These are phyloP conservation scores for Tichodroma muraria DNA, from an alignment of 2,113 vertebrate genomes.

Conservation along the genomic window DNA sequence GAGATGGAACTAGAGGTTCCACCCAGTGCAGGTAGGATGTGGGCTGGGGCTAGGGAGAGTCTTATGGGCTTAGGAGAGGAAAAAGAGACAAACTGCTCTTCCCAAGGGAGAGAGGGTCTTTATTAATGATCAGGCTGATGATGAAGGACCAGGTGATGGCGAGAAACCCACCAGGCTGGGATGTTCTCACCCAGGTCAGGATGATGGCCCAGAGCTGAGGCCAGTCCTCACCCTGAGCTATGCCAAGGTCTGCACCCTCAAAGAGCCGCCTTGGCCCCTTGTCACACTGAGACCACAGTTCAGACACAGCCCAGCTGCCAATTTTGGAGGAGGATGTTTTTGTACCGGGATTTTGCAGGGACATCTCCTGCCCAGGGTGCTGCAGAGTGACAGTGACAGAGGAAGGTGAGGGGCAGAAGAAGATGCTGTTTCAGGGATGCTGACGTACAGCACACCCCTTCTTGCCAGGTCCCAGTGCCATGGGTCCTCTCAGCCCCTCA, in stretches of 20 bases:
- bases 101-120: neutral
- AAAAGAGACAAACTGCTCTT: neutral
- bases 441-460: fast-evolving
- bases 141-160: neutral
- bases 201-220: fast-evolving
- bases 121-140: neutral
- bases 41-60: neutral
- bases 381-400: neutral
- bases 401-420: neutral
- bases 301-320: neutral
- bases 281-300: fast-evolving
- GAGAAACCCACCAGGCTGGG: neutral
- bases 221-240: neutral
- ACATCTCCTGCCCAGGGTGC: neutral
- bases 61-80: neutral
- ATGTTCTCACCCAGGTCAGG: neutral
- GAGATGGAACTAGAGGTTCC: neutral
- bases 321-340: neutral
- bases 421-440: neutral
- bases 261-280: neutral
- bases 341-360: neutral
- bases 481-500: neutral
- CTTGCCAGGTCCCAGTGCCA: neutral
- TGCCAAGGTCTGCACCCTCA: neutral
- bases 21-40: fast-evolving